These are phyloP conservation scores for Allobates femoralis DNA, from an alignment of 2,797 vertebrate genomes.

Conservation along the genomic window DNA sequence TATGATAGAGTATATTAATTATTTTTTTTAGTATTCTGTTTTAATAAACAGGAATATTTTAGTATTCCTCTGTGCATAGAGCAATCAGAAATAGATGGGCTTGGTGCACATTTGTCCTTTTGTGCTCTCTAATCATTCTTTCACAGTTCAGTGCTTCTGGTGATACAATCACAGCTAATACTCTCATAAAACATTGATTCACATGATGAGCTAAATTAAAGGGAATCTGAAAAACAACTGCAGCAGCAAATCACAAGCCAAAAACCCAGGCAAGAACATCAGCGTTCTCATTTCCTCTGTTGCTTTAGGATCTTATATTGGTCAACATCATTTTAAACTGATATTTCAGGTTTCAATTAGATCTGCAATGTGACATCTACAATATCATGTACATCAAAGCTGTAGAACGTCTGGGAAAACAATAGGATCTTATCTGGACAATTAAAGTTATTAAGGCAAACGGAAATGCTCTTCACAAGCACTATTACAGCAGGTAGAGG, in stretches of 20 bases:
- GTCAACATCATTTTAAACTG: background rate
- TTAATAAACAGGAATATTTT: background rate
- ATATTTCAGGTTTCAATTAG: background rate
- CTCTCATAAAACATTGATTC: constrained; percentile 58
- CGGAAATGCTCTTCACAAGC: too few relatives aligned
- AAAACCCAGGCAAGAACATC: constrained; percentile 51
- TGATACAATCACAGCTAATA: constrained; percentile 59
- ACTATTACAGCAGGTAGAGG: too few relatives aligned
- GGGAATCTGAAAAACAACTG: constrained; percentile 46
- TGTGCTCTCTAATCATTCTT: constrained; percentile 60
- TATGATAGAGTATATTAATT: background rate
- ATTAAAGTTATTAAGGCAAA: too few relatives aligned
- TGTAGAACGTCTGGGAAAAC: too few relatives aligned
- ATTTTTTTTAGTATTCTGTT: background rate
- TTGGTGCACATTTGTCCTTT: constrained; percentile 44
- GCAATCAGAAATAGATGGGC: constrained; percentile 48
- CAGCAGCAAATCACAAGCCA: constrained; percentile 56
- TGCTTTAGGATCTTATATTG: background rate
- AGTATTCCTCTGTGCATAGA: constrained; percentile 18
- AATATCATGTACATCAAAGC: too few relatives aligned
- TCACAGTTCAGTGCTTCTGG: constrained; percentile 58
- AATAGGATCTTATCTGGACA: too few relatives aligned
- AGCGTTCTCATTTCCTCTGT: constrained; percentile 27
- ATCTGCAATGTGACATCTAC: background rate
- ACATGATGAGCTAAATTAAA: constrained; percentile 64